These are phyloP conservation scores for Crocodylus rhombifer DNA, from an alignment of 2,797 vertebrate genomes.

Conservation along the genomic window DNA sequence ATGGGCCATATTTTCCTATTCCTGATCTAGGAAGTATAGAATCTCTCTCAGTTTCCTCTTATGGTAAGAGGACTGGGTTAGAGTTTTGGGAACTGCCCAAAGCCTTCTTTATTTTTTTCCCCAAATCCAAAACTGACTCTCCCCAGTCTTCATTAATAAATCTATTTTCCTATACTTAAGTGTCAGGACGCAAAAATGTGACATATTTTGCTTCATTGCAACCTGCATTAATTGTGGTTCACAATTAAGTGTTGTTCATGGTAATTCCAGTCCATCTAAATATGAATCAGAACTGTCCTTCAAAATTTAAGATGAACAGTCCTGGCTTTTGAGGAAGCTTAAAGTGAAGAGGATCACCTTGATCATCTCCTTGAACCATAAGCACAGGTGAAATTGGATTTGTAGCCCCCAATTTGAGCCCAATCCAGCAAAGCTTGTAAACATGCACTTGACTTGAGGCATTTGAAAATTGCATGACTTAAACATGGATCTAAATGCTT, in stretches of 20 bases:
- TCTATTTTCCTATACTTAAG: neutral
- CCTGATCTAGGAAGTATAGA: neutral
- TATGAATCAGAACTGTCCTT: neutral
- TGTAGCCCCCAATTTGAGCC: neutral
- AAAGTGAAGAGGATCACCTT: neutral
- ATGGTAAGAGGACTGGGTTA: neutral
- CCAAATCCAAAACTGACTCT: neutral
- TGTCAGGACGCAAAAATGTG: neutral
- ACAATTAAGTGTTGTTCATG: neutral
- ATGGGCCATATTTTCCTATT: too few relatives aligned
- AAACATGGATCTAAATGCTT: constrained; percentile 61
- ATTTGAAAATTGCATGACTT: neutral
- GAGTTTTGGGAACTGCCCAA: neutral
- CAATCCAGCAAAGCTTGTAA: constrained; percentile 8
- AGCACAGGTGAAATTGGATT: neutral
- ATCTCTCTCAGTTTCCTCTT: neutral
- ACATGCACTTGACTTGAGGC: constrained; percentile 23
- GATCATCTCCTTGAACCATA: neutral
- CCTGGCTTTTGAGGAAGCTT: neutral
- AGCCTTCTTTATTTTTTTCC: neutral
- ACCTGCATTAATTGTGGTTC: neutral
- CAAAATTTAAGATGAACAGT: neutral
- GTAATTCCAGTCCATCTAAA: neutral
- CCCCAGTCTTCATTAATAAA: neutral
- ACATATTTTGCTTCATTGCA: neutral